Base-by-base conservation (phyloP, 1,140 invertebrate genomes). In the Habropoda laboriosa region DNA sequence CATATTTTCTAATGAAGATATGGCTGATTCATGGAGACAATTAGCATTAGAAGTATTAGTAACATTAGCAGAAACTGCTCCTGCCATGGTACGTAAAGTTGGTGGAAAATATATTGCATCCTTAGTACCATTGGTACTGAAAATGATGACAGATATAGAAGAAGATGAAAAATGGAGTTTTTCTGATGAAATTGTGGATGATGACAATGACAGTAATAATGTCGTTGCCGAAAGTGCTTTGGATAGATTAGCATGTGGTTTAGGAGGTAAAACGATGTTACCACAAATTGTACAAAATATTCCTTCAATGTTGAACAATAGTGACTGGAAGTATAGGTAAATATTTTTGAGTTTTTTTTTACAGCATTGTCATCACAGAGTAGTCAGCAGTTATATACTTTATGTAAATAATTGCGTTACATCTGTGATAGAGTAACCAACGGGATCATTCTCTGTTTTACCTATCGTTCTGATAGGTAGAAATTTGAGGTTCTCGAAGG, bases 61-160 rank as follows among this genome's bases (percentile, higher is more conserved):
- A 13, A 98, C 98, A 5, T 91, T 99, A 66, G 95, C 98, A 51
- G 99, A 99, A 94, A 97, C 97, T 51, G 98, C 98, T 1, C 96
- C 99, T 21, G 97, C 97, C 2, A 99, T 99, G 97, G 96, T 99
- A 21, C 95, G 98, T 24, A 99, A 99, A 93, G 95, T 96, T 86
- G 96, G 96, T 18, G 94, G 94, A 5, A 96, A 96, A 89, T 98
- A 98, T 82, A 95, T 99, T 71, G 94, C 95, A 47, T 91, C 94
- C 24, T 92, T 97, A 82, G 96, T 99, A 24, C 96, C 97, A 0
- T 94, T 98, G 71, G 95, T 99, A 70, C 93, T 99, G 57, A 95
- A 96, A 89, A 97, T 99, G 96, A 99, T 99, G 99, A 98, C 98
- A 16, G 98, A 99, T 88, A 92, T 99, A 53, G 98, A 99, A 40